Evolutionary conservation across 2,113 vertebrate genomes (phyloP), one percentile per base, ranked within the genome.

Genomic region (Illadopsis cleaveri): DNA sequence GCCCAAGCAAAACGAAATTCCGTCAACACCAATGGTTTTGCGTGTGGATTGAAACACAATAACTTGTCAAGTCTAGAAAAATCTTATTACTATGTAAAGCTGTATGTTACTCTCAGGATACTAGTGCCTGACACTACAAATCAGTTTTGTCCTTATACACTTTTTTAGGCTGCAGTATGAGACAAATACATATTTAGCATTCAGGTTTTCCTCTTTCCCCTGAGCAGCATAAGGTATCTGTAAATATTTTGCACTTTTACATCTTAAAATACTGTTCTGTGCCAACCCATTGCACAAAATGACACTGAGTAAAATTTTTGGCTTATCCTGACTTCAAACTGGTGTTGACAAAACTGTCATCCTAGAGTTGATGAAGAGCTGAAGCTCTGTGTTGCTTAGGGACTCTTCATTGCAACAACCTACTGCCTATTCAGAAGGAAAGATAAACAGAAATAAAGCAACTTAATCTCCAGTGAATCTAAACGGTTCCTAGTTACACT

Each of bases 391-490:
- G 76, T 45, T 90, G 60, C 82, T 71, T 51, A 61, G 93, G 77
- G 92, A 94, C 40, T 92, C 64, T 83, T 93, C 75, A 71, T 71
- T 86, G 44, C 62, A 75, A 51, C 14, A 4, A 37, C 45, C 28
- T 57, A 21, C 86, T 86, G 92, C 61, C 42, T 96, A 12, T 86
- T 95, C 86, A 73, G 82, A 90, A 51, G 85, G 85, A 66, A 84
- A 92, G 81, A 57, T 92, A 89, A 92, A 94, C 83, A 96, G 71
- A 93, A 95, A 95, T 93, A 95, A 96, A 94, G 70, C 86, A 94
- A 38, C 40, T 45, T 72, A 76, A 89, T 94, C 94, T 96, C 91
- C 38, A 69, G 85, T 70, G 92, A 51, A 56, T 93, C 88, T 73
- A 54, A 95, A 94, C 0, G 4, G 44, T 86, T 93, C 91, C 61